phyloP scores from a whole-genome alignment of 2,113 vertebrate species.

The Tympanuchus pallidicinctus region DNA sequence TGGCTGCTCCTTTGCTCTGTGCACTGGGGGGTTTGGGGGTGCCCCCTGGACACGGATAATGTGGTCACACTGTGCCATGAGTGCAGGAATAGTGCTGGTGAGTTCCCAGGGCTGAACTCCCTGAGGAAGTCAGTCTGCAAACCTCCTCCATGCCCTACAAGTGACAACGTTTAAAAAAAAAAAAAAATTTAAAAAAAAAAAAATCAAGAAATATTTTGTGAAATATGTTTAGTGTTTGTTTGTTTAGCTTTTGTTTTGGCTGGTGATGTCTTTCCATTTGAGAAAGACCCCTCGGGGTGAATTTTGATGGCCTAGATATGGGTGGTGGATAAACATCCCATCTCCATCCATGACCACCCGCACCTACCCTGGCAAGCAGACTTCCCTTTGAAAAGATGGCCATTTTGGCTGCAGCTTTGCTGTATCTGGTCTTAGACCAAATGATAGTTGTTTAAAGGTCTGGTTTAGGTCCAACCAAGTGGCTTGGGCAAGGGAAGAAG shows the following conservation, averaged over 20 bases:
- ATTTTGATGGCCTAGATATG: background rate
- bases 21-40: background rate
- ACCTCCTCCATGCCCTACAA: background rate
- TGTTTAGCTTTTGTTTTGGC: background rate
- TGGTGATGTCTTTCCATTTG: background rate
- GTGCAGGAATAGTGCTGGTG: background rate
- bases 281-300: background rate
- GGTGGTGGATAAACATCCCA: background rate
- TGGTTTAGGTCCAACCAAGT: background rate
- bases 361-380: background rate
- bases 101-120: background rate
- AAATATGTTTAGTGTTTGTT: background rate
- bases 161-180: background rate
- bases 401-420: background rate
- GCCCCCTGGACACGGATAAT: accelerated
- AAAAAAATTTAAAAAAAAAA: background rate
- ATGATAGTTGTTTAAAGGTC: background rate
- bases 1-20: background rate
- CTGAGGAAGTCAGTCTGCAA: background rate
- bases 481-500: background rate
- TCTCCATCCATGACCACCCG: background rate
- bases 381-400: background rate
- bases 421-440: background rate
- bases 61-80: accelerated
- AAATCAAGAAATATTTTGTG: background rate